Base-by-base conservation (phyloP, 2,113 vertebrate species). In the Vulpes ferrilata region DNA sequence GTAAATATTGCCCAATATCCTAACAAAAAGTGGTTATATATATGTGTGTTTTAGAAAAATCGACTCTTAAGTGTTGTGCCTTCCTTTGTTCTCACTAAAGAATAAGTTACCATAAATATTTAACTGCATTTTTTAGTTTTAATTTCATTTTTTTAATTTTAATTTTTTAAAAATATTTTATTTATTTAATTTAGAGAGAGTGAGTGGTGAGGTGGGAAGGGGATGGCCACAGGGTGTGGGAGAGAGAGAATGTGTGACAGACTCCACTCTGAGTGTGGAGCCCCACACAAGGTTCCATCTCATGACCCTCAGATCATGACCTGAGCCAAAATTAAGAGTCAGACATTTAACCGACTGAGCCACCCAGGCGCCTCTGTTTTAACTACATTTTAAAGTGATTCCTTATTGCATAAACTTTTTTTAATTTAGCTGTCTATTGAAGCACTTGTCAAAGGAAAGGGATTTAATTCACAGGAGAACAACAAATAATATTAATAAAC, bases 311-410 rank as follows among this genome's bases (percentile, higher is more conserved):
- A 78, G 74, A 30, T 78, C 43, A 51, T 51, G 74, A 51, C 25
- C 43, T 78, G 74, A 51, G 25, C 25, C 25, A 15, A 30, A 10
- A 35, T 69, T 17, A 69, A 69, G 8, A 27, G 43, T 51, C 3
- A 16, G 43, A 10, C 4, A 7, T 27, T 51, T 51, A 51, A 51
- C 43, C 1, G 2, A 78, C 4, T 78, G 74, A 78, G 43, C 25
- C 43, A 51, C 43, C 13, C 13, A 30, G 43, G 23, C 7, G 7
- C 25, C 43, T 43, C 43, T 78, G 25, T 76, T 93, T 84, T 53
- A 89, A 78, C 19, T 89, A 27, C 60, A 48, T 93, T 84, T 80
- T 80, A 81, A 79, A 86, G 35, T 78, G 64, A 85, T 91, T 71
- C 1, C 2, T 48, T n/a, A 78, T 65, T 11, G 20, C 32, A 35